Evolutionary conservation across 2,113 vertebrate genomes (phyloP).

Genomic region (Nothoprocta pentlandii): DNA sequence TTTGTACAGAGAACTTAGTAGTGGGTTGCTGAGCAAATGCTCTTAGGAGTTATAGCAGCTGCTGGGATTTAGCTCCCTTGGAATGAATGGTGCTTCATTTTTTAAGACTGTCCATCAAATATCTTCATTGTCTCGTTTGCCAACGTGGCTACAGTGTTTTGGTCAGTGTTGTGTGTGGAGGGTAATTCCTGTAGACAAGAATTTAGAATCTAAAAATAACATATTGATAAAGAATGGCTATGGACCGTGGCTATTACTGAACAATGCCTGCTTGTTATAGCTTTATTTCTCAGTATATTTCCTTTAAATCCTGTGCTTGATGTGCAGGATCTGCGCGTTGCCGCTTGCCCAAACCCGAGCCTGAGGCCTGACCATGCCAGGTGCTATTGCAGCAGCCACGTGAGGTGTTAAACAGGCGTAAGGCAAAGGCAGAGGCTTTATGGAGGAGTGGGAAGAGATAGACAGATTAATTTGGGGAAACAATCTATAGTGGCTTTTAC

Average conservation of each 20-base stretch:
- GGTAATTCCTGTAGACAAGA: not conserved
- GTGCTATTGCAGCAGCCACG: not conserved
- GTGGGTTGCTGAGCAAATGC: conserved; percentile 41
- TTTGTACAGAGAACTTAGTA: conserved; percentile 39
- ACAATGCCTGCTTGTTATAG: not conserved
- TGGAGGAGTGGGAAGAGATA: not conserved
- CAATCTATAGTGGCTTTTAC: not conserved
- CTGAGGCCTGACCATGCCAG: fast-evolving
- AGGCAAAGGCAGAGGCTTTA: not conserved
- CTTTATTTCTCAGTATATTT: not conserved
- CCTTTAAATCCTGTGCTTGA: not conserved
- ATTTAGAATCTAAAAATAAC: not conserved
- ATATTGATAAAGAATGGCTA: not conserved
- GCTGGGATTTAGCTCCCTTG: conserved; percentile 65
- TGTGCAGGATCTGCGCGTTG: not conserved
- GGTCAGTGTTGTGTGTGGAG: not conserved
- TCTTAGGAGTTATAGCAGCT: conserved; percentile 53
- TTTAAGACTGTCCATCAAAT: conserved; percentile 32
- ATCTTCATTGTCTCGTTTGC: conserved; percentile 23
- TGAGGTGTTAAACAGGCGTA: not conserved
- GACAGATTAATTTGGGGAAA: not conserved
- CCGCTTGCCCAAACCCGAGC: not conserved
- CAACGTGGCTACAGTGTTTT: not conserved
- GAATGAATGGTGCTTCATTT: conserved; percentile 4
- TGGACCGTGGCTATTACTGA: not conserved